A percentile compares a stretch with the other conserved stretches of the same genome.
phyloP scores from a whole-genome alignment of 2,113 vertebrate genomes.

The Ursus arctos region DNA sequence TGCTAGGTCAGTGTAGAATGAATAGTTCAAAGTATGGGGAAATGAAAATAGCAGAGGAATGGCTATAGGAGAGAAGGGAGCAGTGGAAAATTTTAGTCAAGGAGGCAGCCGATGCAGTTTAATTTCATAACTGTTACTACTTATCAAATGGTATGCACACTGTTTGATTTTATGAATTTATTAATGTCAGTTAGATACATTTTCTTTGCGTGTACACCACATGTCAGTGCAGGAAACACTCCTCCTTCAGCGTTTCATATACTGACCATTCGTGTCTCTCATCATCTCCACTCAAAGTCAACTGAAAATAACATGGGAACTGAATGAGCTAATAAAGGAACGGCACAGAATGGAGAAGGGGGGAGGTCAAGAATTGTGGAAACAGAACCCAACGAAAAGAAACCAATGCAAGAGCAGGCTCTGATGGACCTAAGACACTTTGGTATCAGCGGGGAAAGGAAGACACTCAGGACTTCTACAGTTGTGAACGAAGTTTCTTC shows the following conservation, averaged over 20 bases:
- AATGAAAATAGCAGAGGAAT: conserved; percentile 85
- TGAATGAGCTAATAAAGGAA: conserved; percentile 10
- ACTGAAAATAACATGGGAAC: conserved; percentile 47
- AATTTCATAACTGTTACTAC: conserved; percentile 80
- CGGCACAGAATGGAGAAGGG: neutral
- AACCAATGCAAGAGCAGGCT: neutral
- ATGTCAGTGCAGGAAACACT: conserved; percentile 66
- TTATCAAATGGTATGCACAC: conserved; percentile 79
- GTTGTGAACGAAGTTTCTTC: conserved; percentile 39
- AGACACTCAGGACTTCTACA: conserved; percentile 21
- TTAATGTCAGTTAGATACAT: conserved; percentile 67
- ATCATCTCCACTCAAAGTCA: conserved; percentile 56
- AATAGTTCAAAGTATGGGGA: conserved; percentile 84
- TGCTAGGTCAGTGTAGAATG: conserved; percentile 85
- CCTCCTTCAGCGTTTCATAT: conserved; percentile 57
- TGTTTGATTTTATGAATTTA: conserved; percentile 72
- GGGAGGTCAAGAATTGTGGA: conserved; percentile 10
- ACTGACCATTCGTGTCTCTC: conserved; percentile 48
- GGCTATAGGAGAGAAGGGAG: conserved; percentile 85
- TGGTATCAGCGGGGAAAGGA: neutral
- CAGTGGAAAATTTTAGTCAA: conserved; percentile 85
- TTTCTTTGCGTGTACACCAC: conserved; percentile 61
- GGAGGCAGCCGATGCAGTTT: conserved; percentile 79
- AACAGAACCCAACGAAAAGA: conserved; percentile 12
- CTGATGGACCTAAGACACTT: neutral